Percentiles rank a stretch among this genome's conserved stretches.
These are phyloP conservation scores for Tachysurus vachellii DNA, from an alignment of 2,113 vertebrate species.

Conservation along the genomic window DNA sequence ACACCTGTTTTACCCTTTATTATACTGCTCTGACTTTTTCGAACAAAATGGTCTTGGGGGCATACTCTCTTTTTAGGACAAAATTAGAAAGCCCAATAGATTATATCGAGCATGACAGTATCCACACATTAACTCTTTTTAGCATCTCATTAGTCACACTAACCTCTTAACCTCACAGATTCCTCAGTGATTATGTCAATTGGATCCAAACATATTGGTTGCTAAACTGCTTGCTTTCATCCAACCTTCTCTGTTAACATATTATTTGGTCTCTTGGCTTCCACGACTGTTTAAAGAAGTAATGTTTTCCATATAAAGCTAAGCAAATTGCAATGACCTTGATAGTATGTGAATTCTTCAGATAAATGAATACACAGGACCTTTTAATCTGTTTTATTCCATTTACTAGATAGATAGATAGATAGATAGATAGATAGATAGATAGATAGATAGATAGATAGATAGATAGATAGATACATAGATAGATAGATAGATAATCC, in stretches of 20 bases:
- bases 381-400: not conserved
- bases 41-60: not conserved
- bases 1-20: not conserved
- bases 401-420: not conserved
- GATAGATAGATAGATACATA: not conserved
- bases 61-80: not conserved
- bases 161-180: not conserved
- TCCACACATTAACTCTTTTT: not conserved
- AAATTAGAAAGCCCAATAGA: not conserved
- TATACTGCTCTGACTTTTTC: not conserved
- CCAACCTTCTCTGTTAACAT: not conserved
- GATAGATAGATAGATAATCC: not conserved
- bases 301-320: not conserved
- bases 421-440: not conserved
- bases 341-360: not conserved
- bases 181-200: not conserved
- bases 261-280: not conserved
- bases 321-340: not conserved
- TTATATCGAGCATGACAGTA: not conserved
- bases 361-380: conserved; percentile 10
- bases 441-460: not conserved
- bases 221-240: not conserved
- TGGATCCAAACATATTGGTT: not conserved
- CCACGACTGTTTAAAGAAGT: not conserved
- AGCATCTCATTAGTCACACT: not conserved